Evolutionary conservation across 2,888 invertebrate species (phyloP), one percentile per base, ranked within the genome.

Genomic region (Megamerina dolium): DNA sequence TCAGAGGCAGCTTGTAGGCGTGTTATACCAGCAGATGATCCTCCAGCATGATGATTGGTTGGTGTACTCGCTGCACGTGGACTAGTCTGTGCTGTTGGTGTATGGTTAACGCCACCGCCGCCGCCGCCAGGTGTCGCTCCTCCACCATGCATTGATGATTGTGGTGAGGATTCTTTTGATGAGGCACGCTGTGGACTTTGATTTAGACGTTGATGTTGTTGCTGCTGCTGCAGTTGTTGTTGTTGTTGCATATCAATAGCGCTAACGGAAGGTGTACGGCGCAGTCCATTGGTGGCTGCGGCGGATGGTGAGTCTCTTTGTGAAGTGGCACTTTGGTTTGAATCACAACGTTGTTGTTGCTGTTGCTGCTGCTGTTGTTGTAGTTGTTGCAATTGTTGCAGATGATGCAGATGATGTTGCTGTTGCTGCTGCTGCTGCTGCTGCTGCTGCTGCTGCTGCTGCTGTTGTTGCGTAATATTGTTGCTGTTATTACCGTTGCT

Each of bases 241-340:
- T 43, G 50, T 35, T 50, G 53, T 41, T 53, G 53, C 40, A 55
- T 31, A 35, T 59, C 52, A 41, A 46, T 47, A 45, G 47, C 33
- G 43, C 43, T 45, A 12, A 43, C 56, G 18, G 57, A 53, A 35
- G 62, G 61, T n/a, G 61, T 61, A 33, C 59, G 57, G 20, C 61
- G 55, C 14, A 55, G 43, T 6, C 52, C 57, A 37, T 53, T 56
- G 14, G 51, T 52, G 5, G 52, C 53, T 1, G 63, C 68, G 30
- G 50, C 53, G 9, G 53, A 55, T 5, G 64, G 72, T 33, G 71
- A 71, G 44, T 66, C 70, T 43, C 73, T 61, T 64, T 72, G 53
- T 60, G 73, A 72, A 50, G 64, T 51, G 39, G 85, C 83, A 68
- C 87, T 87, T 67, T 85, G 85, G 70, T 85, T 87, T 64, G 87